Evolutionary conservation across 2,113 vertebrate species (phyloP), one percentile per base, ranked within the genome.

Genomic region (Saccopteryx leptura): DNA sequence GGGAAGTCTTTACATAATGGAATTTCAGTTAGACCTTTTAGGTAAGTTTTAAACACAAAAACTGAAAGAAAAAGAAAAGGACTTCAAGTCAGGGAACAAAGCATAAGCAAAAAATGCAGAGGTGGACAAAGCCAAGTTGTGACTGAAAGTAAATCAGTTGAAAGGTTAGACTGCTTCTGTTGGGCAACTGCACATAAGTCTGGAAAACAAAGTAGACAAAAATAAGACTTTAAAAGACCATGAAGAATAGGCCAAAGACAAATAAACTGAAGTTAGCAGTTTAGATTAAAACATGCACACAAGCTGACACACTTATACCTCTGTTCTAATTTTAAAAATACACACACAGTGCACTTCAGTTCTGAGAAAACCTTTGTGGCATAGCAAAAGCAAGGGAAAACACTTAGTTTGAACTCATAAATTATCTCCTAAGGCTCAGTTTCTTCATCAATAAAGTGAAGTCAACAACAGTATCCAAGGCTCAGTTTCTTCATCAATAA

Each of bases 351-450:
- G 65, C 9, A 88, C 19, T 56, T 60, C 28, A 81, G 52, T 76
- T 86, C 61, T 90, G 19, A 93, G 78, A 93, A 90, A 90, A 86
- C 17, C 17, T 19, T 26, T 52, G 31, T 46, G 80, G 71, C 21
- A 91, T 0, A 71, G 71, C 33, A 80, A 91, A 13, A 80, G 17
- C 33, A 33, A 81, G 7, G 0, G 11, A 69, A 69, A 69, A 75
- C 17, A 65, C 3, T 6, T n/a, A 60, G 61, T 87, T 2, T 88
- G 60, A 78, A 91, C 52, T 91, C 91, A 65, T 52, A 72, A 71
- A 90, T 60, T 58, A 93, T 11, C 74, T 74, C 84, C 46, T 76
- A 80, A 95, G 46, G 12, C 10, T 94, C 52, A 79, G 60, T 96
- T 92, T 82, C 31, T 75, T 91, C 52, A 83, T 72, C 61, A 90